phyloP scores from a whole-genome alignment of 2,113 vertebrate genomes.

The Platycercus adscitus region DNA sequence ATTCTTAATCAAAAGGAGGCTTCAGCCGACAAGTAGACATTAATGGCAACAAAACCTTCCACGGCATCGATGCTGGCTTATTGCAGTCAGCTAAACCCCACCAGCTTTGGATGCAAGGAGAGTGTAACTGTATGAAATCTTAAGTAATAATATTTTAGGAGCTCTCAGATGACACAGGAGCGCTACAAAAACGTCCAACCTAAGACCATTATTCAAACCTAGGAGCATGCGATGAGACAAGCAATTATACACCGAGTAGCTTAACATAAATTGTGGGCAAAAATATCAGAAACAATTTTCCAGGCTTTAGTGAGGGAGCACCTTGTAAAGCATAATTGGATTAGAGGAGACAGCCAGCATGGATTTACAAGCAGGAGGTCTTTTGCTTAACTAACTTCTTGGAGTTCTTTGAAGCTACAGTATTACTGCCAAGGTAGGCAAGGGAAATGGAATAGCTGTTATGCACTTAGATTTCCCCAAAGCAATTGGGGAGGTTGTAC shows the following conservation, averaged over 20 bases:
- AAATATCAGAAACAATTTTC: constrained; percentile 73
- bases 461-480: constrained; percentile 58
- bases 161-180: constrained; percentile 47
- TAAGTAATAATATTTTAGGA: constrained; percentile 20
- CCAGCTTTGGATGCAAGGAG: neutral
- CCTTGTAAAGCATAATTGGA: constrained; percentile 76
- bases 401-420: constrained; percentile 68
- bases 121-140: neutral
- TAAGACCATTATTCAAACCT: constrained; percentile 53
- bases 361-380: constrained; percentile 67
- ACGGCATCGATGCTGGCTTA: rapidly evolving
- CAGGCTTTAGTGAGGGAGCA: constrained; percentile 68
- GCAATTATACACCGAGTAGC: constrained; percentile 70
- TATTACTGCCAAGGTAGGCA: constrained; percentile 44
- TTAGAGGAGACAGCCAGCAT: constrained; percentile 67
- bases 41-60: neutral
- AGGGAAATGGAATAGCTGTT: constrained; percentile 42
- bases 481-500: constrained; percentile 59
- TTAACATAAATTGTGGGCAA: constrained; percentile 71
- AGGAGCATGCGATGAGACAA: constrained; percentile 58
- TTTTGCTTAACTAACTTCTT: constrained; percentile 67
- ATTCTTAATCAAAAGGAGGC: neutral
- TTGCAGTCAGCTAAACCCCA: neutral
- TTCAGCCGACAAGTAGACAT: neutral
- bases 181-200: constrained; percentile 38